phyloP scores from a whole-genome alignment of 2,113 vertebrate species.

The Urocitellus parryii region DNA sequence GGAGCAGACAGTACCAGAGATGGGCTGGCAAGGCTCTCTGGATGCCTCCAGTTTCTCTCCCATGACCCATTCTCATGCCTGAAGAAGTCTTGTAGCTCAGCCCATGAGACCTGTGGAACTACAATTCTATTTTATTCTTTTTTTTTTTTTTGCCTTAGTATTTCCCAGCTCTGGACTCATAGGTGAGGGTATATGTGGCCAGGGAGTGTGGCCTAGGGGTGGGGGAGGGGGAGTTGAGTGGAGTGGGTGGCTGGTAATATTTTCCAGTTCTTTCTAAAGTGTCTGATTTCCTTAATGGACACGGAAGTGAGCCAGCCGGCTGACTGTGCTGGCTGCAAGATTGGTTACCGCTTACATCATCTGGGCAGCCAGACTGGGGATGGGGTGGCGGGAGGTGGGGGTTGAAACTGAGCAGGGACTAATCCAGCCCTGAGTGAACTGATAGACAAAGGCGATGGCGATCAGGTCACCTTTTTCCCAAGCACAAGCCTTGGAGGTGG shows the following conservation, averaged over 20 bases:
- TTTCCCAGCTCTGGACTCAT: constrained; percentile 69
- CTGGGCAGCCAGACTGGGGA: constrained; percentile 80
- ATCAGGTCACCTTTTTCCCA: constrained; percentile 86
- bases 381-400: constrained; percentile 7
- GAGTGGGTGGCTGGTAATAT: constrained; percentile 75
- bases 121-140: constrained; percentile 83
- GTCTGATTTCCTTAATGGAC: constrained; percentile 82
- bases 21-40: neutral
- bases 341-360: constrained; percentile 86
- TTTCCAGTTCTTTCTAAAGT: constrained; percentile 85
- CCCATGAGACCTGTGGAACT: constrained; percentile 26
- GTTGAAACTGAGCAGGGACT: constrained; percentile 84
- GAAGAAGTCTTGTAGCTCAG: constrained; percentile 61
- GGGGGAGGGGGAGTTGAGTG: neutral
- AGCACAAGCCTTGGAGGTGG: constrained; percentile 74
- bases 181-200: constrained; percentile 57
- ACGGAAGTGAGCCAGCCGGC: constrained; percentile 81
- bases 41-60: constrained; percentile 59
- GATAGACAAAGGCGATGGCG: constrained; percentile 82
- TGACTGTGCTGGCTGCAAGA: constrained; percentile 77
- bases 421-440: constrained; percentile 79
- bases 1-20: neutral
- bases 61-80: constrained; percentile 76
- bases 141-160: constrained; percentile 66
- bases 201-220: neutral